Percentiles rank a stretch among this genome's conserved stretches.
Evolutionary conservation across 2,888 invertebrate genomes (phyloP).

Genomic region (Chaitophorus viminalis): DNA sequence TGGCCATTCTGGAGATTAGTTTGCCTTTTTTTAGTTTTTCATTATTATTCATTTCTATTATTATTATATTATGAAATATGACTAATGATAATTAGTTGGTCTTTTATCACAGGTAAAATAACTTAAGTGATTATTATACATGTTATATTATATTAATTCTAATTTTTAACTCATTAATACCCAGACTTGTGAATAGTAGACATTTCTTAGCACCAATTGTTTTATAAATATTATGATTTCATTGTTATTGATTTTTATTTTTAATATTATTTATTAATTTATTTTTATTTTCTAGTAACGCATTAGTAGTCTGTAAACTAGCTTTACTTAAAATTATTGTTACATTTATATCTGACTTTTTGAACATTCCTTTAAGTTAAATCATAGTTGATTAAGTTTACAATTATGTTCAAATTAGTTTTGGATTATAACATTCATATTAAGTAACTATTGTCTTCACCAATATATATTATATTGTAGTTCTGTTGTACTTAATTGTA

Average conservation of each 20-base stretch:
- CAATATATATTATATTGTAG: constrained; percentile 8
- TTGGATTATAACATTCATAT: neutral
- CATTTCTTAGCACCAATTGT: neutral
- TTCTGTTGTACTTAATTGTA: constrained; percentile 9
- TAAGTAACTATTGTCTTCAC: neutral
- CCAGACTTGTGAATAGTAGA: neutral
- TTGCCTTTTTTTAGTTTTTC: too few relatives aligned
- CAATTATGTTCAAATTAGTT: neutral
- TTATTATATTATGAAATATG: too few relatives aligned
- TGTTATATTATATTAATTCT: too few relatives aligned
- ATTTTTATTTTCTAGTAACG: too few relatives aligned
- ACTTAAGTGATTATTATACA: too few relatives aligned
- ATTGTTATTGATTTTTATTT: neutral
- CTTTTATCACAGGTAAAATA: too few relatives aligned
- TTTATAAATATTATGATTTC: neutral
- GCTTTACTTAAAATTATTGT: constrained; percentile 1
- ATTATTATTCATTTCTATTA: too few relatives aligned
- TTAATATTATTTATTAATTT: neutral
- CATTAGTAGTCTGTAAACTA: neutral
- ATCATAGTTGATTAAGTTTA: neutral
- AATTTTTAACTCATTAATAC: too few relatives aligned
- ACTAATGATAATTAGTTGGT: too few relatives aligned
- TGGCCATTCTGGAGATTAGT: too few relatives aligned
- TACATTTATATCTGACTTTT: neutral
- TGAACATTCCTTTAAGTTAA: neutral